Evolutionary conservation across 2,888 invertebrate species (phyloP).

Genomic region (Pinctada fucata): DNA sequence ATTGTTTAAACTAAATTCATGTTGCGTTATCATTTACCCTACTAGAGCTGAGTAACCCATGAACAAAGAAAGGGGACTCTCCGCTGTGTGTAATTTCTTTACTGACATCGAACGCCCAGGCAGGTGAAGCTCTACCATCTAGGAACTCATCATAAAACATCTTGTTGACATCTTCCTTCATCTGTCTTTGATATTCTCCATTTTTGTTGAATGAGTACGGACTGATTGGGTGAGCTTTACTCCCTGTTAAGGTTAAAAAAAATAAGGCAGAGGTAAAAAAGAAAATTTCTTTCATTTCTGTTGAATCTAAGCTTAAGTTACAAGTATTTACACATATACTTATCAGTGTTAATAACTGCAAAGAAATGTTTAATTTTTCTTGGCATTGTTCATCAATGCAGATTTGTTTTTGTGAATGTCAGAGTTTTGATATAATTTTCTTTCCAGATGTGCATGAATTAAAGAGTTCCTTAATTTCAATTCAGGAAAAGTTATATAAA

Average conservation of each 20-base stretch:
- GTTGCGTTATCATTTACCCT: slow-evolving; percentile 48
- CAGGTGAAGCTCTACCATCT: slow-evolving; percentile 59
- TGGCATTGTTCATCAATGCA: no score
- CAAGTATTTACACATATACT: neutral
- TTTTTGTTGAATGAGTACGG: slow-evolving; percentile 50
- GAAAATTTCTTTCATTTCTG: neutral
- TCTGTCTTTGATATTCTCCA: slow-evolving; percentile 47
- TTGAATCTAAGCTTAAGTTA: neutral
- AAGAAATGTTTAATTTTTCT: no score
- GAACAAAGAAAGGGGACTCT: slow-evolving; percentile 64
- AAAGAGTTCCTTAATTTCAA: no score
- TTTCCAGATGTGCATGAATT: no score
- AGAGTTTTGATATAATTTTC: no score
- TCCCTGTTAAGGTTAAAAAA: slow-evolving; percentile 31
- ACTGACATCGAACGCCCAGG: slow-evolving; percentile 60
- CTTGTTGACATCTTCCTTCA: slow-evolving; percentile 56
- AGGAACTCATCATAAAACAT: slow-evolving; percentile 56
- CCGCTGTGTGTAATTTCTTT: slow-evolving; percentile 62
- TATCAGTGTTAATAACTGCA: neutral
- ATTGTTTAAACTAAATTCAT: no score
- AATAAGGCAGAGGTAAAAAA: neutral
- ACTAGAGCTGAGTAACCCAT: slow-evolving; percentile 59
- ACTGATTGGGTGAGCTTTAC: slow-evolving; percentile 50
- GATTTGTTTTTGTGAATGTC: no score
- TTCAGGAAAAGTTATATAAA: no score